These are phyloP conservation scores for Carassius gibelio DNA, from an alignment of 2,113 vertebrate genomes.

Conservation along the genomic window DNA sequence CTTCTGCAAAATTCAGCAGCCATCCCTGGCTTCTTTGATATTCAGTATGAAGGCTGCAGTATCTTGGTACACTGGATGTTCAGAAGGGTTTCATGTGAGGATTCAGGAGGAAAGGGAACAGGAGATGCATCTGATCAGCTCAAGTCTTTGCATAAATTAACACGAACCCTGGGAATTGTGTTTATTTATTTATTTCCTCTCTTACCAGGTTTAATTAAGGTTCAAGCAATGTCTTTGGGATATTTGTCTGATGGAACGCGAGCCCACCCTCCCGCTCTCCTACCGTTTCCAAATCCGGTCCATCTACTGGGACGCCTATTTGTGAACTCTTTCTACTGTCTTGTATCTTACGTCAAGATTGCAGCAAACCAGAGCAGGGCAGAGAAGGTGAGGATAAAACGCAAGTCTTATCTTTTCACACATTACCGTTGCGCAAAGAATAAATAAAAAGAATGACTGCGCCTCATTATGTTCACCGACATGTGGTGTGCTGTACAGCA, in stretches of 20 bases:
- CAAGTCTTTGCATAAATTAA: constrained; percentile 50
- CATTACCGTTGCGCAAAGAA: constrained; percentile 19
- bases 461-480: constrained; percentile 33
- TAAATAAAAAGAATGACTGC: constrained; percentile 29
- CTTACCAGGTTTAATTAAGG: constrained; percentile 54
- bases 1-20: constrained; percentile 23
- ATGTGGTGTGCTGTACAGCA: constrained; percentile 11
- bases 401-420: constrained; percentile 40
- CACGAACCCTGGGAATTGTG: constrained; percentile 40
- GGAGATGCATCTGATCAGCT: constrained; percentile 37
- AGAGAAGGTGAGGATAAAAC: constrained; percentile 40
- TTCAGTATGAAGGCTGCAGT: not conserved
- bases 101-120: constrained; percentile 33
- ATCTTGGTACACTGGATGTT: not conserved
- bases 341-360: constrained; percentile 44
- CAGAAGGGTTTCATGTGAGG: not conserved
- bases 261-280: constrained; percentile 25
- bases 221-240: constrained; percentile 48
- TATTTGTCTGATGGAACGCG: constrained; percentile 40
- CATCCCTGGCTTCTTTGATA: constrained; percentile 11
- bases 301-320: constrained; percentile 49
- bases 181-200: constrained; percentile 49
- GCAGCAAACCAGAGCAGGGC: constrained; percentile 17
- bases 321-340: constrained; percentile 32
- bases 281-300: constrained; percentile 50